A percentile compares a stretch with the other conserved stretches of the same genome.
Evolutionary conservation across 2,888 invertebrate species (phyloP).

Genomic region (Athetis lepigone): DNA sequence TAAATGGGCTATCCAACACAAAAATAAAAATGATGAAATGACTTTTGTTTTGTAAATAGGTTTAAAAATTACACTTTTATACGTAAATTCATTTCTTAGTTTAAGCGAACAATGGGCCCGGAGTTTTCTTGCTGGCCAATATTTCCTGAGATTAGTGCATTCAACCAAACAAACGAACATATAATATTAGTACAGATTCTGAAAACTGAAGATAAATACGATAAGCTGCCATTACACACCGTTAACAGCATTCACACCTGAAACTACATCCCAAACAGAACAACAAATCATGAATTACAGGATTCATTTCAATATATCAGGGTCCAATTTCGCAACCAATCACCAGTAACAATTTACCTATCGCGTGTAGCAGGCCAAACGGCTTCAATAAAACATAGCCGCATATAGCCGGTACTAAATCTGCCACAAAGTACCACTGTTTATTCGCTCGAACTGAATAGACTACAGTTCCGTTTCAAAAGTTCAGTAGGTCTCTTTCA

Average conservation of each 20-base stretch:
- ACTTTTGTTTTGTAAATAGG: too few species aligned
- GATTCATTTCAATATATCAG: constrained; percentile 56
- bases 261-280: constrained; percentile 27
- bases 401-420: constrained; percentile 58
- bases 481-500: constrained; percentile 61
- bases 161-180: too few species aligned
- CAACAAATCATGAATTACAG: constrained; percentile 57
- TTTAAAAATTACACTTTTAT: too few species aligned
- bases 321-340: constrained; percentile 53
- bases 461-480: constrained; percentile 68
- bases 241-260: constrained; percentile 1
- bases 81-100: too few species aligned
- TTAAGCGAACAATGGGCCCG: too few species aligned
- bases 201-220: constrained; percentile 2
- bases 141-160: too few species aligned
- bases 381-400: constrained; percentile 52
- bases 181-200: too few species aligned
- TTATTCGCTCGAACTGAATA: constrained; percentile 63
- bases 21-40: too few species aligned
- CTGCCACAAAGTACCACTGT: constrained; percentile 61
- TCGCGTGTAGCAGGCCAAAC: constrained; percentile 47
- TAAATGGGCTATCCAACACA: too few species aligned
- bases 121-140: too few species aligned
- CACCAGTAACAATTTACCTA: constrained; percentile 63
- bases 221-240: constrained; percentile 9